Conservation (phyloP, 2,888 invertebrate genomes). For the Dyspetes luteomarginatus region DNA sequence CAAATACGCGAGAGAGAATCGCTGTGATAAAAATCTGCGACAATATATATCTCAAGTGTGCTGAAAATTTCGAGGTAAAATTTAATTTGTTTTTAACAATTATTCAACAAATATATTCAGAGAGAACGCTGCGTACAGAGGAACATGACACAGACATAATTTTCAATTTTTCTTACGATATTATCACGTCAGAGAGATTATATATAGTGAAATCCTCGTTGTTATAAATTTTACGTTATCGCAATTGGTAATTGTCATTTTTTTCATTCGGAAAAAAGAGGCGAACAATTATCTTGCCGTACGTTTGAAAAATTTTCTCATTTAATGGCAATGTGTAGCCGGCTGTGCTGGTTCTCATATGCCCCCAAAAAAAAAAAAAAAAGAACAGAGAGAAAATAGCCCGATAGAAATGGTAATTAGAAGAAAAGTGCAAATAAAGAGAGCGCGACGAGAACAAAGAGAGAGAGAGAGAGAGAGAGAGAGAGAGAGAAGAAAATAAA, state of each 20-base stretch:
- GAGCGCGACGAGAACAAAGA: background rate
- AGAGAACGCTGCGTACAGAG: too few relatives aligned
- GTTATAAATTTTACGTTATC: too few relatives aligned
- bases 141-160: constrained; percentile 3
- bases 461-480: background rate
- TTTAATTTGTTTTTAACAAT: too few relatives aligned
- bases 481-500: background rate
- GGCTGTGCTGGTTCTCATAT: background rate
- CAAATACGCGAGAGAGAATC: too few relatives aligned
- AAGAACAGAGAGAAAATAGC: background rate
- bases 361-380: background rate
- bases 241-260: constrained; percentile 46
- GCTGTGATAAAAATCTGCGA: too few relatives aligned
- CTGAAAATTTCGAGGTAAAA: too few relatives aligned
- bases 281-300: constrained; percentile 20
- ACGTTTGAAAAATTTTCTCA: constrained; percentile 34
- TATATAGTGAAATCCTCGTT: background rate
- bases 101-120: too few relatives aligned
- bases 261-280: constrained; percentile 8
- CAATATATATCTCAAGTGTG: too few relatives aligned
- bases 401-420: constrained; percentile 48
- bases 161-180: constrained; percentile 21
- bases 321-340: constrained; percentile 4
- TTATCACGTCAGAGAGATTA: constrained; percentile 24
- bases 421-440: constrained; percentile 42